These are phyloP conservation scores for Epistrophe eligans DNA, from an alignment of 2,888 invertebrate genomes.

Conservation along the genomic window DNA sequence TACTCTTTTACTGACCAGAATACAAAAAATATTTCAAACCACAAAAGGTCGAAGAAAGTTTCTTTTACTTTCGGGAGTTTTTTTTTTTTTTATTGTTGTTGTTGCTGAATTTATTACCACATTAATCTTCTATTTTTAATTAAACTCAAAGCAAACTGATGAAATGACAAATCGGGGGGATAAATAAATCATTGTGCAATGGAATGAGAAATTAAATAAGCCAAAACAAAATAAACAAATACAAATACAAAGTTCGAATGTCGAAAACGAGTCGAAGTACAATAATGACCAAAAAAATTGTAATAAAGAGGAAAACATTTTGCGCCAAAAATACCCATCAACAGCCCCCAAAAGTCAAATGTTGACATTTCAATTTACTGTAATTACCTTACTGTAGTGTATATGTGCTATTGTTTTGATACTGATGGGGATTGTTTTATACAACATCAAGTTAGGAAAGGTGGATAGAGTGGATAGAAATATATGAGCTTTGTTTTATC, in stretches of 20 bases:
- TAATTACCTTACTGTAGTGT: slow-evolving; percentile 51
- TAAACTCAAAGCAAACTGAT: slow-evolving; percentile 33
- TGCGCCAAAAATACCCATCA: slow-evolving; percentile 13
- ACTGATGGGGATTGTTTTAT: background rate
- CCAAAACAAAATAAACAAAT: slow-evolving; percentile 2
- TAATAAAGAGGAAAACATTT: slow-evolving; percentile 14
- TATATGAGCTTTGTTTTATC: background rate
- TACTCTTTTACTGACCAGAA: slow-evolving; percentile 1
- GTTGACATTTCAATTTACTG: slow-evolving; percentile 70
- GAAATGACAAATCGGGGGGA: slow-evolving; percentile 15
- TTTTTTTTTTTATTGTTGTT: background rate
- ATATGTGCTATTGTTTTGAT: slow-evolving; percentile 14
- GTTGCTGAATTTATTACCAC: slow-evolving; percentile 10
- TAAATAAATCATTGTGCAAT: background rate
- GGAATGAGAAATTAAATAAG: slow-evolving; percentile 14
- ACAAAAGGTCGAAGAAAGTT: slow-evolving; percentile 23
- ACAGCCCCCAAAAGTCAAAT: slow-evolving; percentile 38
- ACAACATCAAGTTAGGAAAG: too few species aligned
- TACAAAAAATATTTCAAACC: slow-evolving; percentile 5
- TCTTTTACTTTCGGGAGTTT: background rate
- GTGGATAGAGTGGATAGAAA: background rate
- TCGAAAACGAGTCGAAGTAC: background rate
- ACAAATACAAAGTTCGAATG: background rate
- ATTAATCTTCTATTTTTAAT: slow-evolving; percentile 32
- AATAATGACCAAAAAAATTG: slow-evolving; percentile 12